Percentiles rank a stretch among this genome's conserved stretches.
Conservation (phyloP, 92 coral and sea anemone genomes). For the Phenganax subtilis region DNA sequence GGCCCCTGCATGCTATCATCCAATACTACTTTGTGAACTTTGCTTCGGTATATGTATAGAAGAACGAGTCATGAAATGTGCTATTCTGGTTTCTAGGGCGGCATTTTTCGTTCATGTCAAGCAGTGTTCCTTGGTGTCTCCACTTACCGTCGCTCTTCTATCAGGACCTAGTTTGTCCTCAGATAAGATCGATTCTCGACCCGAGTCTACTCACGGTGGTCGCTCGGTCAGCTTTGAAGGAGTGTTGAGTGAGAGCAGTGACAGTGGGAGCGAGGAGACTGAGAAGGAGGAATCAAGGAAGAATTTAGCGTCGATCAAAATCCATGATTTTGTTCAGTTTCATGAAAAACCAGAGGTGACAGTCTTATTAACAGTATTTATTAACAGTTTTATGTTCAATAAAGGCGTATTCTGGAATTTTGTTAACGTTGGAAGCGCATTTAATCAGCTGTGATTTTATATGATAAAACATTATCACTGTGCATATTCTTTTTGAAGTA, state of each 20-base stretch:
- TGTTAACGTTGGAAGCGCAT: neutral
- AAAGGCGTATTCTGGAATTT: neutral
- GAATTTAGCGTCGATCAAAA: conserved; percentile 62
- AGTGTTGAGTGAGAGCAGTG: conserved; percentile 84
- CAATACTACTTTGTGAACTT: too few species aligned
- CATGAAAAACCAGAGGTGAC: conserved; percentile 74
- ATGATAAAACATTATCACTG: too few species aligned
- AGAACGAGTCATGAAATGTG: neutral
- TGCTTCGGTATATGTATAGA: neutral
- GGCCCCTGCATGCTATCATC: too few species aligned
- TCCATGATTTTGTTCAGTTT: conserved; percentile 83
- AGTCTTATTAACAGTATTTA: neutral
- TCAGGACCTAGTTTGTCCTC: conserved; percentile 93
- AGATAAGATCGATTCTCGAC: conserved; percentile 72
- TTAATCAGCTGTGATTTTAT: neutral
- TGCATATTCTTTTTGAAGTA: too few species aligned
- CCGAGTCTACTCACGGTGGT: conserved; percentile 58
- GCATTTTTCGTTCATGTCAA: conserved; percentile 82
- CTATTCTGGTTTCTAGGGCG: conserved; percentile 43
- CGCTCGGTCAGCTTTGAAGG: conserved; percentile 58
- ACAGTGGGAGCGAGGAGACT: conserved; percentile 81
- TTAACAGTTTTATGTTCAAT: neutral
- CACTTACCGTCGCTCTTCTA: conserved; percentile 69
- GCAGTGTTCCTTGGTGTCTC: conserved; percentile 81
- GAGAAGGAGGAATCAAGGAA: conserved; percentile 59